phyloP scores from a whole-genome alignment of 2,113 vertebrate genomes.

The Pseudopodoces humilis region DNA sequence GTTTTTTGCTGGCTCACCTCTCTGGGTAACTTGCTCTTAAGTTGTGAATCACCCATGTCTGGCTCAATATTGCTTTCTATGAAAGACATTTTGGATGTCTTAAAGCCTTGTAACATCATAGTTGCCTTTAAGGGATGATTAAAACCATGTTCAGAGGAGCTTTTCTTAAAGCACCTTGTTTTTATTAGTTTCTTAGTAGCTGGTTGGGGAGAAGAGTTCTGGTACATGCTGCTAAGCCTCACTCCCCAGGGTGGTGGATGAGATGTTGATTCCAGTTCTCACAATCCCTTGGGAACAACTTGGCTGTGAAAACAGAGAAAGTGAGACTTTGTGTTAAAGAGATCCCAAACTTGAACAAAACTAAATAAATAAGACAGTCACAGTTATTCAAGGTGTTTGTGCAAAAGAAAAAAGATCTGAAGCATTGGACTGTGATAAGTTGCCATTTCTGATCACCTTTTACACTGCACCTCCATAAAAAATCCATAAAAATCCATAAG shows the following conservation, averaged over 20 bases:
- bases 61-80: not conserved
- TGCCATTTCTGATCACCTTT: not conserved
- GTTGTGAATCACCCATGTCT: not conserved
- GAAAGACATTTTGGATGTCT: not conserved
- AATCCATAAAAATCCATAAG: not conserved
- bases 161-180: not conserved
- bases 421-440: not conserved
- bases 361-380: not conserved
- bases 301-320: not conserved
- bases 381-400: not conserved
- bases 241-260: not conserved
- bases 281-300: not conserved
- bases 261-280: not conserved
- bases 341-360: not conserved
- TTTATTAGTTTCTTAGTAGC: not conserved
- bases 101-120: not conserved
- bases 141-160: not conserved
- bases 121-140: not conserved
- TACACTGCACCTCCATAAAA: not conserved
- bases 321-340: not conserved
- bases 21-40: not conserved
- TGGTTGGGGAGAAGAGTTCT: not conserved
- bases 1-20: not conserved
- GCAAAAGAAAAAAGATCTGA: not conserved
- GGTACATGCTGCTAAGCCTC: not conserved